Conservation (phyloP, 2,113 vertebrate species). For the Cynoglossus semilaevis region DNA sequence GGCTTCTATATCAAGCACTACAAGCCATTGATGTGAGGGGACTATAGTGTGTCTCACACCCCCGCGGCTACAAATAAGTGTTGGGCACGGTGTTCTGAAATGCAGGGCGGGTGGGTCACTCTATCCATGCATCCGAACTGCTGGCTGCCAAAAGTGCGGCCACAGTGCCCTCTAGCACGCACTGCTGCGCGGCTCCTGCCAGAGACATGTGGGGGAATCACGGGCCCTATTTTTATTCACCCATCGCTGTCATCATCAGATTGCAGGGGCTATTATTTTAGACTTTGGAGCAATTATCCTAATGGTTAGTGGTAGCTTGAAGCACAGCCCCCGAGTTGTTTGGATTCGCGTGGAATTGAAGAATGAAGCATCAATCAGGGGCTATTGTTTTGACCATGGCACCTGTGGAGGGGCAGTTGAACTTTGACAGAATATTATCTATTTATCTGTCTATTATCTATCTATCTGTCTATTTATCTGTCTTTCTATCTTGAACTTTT, state of each 20-base stretch:
- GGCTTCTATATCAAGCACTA: constrained; percentile 74
- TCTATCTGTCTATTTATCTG: constrained; percentile 6
- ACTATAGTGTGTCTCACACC: constrained; percentile 79
- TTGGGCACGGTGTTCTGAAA: constrained; percentile 69
- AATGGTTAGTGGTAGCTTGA: constrained; percentile 63
- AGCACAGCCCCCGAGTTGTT: constrained; percentile 26
- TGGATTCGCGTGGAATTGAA: constrained; percentile 28
- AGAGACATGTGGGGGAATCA: constrained; percentile 60
- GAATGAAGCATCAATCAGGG: constrained; percentile 21
- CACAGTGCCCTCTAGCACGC: constrained; percentile 53
- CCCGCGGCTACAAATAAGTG: constrained; percentile 71
- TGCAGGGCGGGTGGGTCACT: constrained; percentile 65
- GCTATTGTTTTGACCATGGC: constrained; percentile 28
- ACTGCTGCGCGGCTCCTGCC: constrained; percentile 57
- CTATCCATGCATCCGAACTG: constrained; percentile 67
- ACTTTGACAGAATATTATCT: constrained; percentile 4
- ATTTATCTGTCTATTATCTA: constrained; percentile 1
- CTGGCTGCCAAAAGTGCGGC: constrained; percentile 62
- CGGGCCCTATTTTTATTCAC: constrained; percentile 68
- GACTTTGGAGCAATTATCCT: constrained; percentile 71
- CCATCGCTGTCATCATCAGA: constrained; percentile 62
- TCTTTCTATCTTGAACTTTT: constrained; percentile 3
- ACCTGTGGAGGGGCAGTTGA: neutral
- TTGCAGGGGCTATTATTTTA: constrained; percentile 70
- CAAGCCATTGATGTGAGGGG: constrained; percentile 71